phyloP scores from a whole-genome alignment of 2,797 vertebrate genomes.

The Onychomys torridus region DNA sequence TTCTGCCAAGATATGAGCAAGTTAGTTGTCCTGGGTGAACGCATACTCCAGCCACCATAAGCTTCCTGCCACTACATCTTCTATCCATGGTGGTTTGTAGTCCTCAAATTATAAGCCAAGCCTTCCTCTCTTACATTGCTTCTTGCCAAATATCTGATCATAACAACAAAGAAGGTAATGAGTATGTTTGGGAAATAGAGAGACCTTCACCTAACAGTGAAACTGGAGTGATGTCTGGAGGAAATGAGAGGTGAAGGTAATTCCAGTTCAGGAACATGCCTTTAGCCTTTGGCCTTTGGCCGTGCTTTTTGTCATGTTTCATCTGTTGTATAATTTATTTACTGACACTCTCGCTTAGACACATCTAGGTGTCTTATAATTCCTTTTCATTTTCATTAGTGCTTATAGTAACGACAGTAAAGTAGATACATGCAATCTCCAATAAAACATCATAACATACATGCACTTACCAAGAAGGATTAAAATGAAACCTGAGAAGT shows the following conservation, averaged over 20 bases:
- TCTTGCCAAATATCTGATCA: background rate
- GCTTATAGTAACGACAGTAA: background rate
- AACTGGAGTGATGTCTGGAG: background rate
- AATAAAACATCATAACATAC: background rate
- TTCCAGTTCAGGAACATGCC: background rate
- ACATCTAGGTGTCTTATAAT: background rate
- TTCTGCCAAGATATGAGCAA: background rate
- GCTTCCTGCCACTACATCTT: too few species aligned
- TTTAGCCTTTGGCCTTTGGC: background rate
- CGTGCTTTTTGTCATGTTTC: background rate
- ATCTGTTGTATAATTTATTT: background rate
- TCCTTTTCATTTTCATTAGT: background rate
- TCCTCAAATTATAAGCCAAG: background rate
- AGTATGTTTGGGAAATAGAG: accelerated
- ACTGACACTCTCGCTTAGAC: background rate
- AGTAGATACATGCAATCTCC: background rate
- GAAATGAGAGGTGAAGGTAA: background rate
- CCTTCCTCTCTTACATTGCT: background rate
- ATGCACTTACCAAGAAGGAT: background rate
- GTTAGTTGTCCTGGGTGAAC: background rate
- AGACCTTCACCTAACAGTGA: background rate
- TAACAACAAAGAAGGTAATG: background rate
- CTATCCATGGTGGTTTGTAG: background rate
- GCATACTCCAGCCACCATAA: background rate
- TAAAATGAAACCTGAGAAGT: background rate